Evolutionary conservation across 30 jellyfish, hydroid and myxozoan species (phyloP).

Genomic region (Hydra vulgaris): DNA sequence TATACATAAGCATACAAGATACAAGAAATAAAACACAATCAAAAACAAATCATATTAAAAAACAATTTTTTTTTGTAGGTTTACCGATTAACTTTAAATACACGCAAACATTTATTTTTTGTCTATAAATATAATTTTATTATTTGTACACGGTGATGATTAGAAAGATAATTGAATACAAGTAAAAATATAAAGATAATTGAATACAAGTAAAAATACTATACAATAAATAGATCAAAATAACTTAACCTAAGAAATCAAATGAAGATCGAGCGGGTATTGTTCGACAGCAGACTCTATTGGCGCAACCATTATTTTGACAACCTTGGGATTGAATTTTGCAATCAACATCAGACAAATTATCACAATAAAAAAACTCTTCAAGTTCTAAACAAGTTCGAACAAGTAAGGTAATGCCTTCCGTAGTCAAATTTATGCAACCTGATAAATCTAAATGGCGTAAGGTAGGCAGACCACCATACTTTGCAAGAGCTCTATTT

Average conservation of each 20-base stretch:
- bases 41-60: too few species aligned
- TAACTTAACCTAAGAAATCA: background rate
- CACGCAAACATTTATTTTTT: too few species aligned
- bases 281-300: conserved; percentile 85
- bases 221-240: too few species aligned
- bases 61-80: too few species aligned
- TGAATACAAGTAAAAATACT: too few species aligned
- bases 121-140: too few species aligned
- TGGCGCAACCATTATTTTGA: conserved; percentile 72
- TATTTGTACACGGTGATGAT: too few species aligned
- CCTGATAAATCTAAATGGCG: conserved; percentile 87
- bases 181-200: too few species aligned
- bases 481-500: conserved; percentile 64
- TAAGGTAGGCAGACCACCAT: conserved; percentile 64
- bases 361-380: conserved; percentile 78
- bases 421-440: conserved; percentile 65
- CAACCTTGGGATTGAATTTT: conserved; percentile 74
- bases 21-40: too few species aligned
- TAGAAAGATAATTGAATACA: too few species aligned
- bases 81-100: too few species aligned
- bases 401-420: conserved; percentile 50
- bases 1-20: too few species aligned
- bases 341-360: conserved; percentile 62
- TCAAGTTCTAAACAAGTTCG: conserved; percentile 43
- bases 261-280: background rate